phyloP scores from a whole-genome alignment of 2,888 invertebrate genomes.

The Timema cristinae region DNA sequence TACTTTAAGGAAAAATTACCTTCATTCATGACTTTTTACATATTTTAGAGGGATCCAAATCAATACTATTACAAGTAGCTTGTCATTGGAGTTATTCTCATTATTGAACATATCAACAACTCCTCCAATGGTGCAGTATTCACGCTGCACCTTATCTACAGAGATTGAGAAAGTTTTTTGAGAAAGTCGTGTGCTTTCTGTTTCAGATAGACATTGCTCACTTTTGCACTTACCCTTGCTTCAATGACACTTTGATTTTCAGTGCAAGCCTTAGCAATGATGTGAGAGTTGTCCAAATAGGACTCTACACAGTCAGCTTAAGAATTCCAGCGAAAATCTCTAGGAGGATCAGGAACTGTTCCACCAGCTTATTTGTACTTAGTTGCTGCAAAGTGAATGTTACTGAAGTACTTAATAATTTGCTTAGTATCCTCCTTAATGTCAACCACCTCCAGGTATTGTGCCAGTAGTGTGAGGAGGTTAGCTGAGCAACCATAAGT shows the following conservation, averaged over 20 bases:
- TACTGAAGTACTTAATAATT: slow-evolving; percentile 17
- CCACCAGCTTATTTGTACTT: slow-evolving; percentile 12
- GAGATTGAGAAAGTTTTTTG: neutral
- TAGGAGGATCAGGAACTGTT: slow-evolving; percentile 14
- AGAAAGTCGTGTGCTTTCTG: slow-evolving; percentile 1
- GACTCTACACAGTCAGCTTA: neutral
- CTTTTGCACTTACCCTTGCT: slow-evolving; percentile 13
- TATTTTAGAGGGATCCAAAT: no score
- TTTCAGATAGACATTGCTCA: slow-evolving; percentile 14
- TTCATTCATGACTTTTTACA: no score
- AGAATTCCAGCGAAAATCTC: slow-evolving; percentile 3
- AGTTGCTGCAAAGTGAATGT: slow-evolving; percentile 15
- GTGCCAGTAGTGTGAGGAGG: slow-evolving; percentile 4
- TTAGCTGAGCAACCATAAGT: slow-evolving; percentile 13
- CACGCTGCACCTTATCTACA: no score
- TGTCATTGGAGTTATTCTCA: no score
- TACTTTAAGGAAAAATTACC: no score
- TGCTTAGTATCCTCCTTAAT: slow-evolving; percentile 13
- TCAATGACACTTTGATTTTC: slow-evolving; percentile 3
- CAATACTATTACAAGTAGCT: no score
- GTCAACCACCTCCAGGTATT: neutral
- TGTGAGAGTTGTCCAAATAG: slow-evolving; percentile 19
- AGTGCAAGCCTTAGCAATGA: slow-evolving; percentile 12
- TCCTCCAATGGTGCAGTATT: no score
- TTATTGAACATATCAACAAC: no score